phyloP scores from a whole-genome alignment of 2,888 invertebrate genomes.

The Ornithoptera priamus region DNA sequence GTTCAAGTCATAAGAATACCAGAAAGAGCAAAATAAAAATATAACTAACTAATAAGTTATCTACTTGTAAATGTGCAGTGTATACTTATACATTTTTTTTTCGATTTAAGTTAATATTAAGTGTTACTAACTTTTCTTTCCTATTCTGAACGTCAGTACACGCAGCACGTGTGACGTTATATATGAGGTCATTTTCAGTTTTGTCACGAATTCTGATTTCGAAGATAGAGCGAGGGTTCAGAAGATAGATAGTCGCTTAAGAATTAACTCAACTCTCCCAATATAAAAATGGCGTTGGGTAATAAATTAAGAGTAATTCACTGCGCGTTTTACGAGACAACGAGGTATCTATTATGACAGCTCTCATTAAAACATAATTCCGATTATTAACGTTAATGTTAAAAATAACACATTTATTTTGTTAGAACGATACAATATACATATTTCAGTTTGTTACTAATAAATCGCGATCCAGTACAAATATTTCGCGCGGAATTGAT shows the following conservation, averaged over 20 bases:
- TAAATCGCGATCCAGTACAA: not conserved
- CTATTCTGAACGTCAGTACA: conserved; percentile 31
- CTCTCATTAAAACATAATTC: no score
- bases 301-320: conserved; percentile 14
- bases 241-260: conserved; percentile 44
- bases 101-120: not conserved
- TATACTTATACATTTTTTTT: not conserved
- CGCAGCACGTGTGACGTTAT: conserved; percentile 42
- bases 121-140: not conserved
- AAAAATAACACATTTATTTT: not conserved
- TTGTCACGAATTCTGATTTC: conserved; percentile 50
- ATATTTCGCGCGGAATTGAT: conserved; percentile 12
- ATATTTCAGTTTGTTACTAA: not conserved
- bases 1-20: no score
- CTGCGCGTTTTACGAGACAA: not conserved
- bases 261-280: conserved; percentile 44
- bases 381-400: not conserved
- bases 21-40: no score
- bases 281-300: conserved; percentile 37
- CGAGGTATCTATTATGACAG: no score
- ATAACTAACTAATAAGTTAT: no score
- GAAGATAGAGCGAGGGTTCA: conserved; percentile 38
- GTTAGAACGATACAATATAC: not conserved
- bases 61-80: no score
- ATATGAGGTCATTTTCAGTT: conserved; percentile 51